These are phyloP conservation scores for Siphlonurus alternatus DNA, from an alignment of 2,888 invertebrate genomes.

Conservation along the genomic window DNA sequence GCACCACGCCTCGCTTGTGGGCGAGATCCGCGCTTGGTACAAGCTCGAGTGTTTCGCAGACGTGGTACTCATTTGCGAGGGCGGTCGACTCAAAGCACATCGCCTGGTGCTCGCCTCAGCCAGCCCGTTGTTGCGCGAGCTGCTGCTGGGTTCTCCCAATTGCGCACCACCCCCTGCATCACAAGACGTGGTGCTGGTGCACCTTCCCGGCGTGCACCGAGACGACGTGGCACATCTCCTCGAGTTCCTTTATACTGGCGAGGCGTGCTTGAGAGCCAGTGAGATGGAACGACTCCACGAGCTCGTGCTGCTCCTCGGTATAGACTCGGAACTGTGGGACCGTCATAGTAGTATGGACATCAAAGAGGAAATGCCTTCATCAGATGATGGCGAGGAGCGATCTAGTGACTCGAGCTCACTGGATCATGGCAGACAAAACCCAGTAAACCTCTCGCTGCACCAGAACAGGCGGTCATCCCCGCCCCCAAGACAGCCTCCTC, in stretches of 20 bases:
- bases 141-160: conserved; percentile 19
- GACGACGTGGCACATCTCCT: conserved; percentile 65
- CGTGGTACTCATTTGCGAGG: conserved; percentile 70
- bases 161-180: conserved; percentile 19
- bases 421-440: neutral
- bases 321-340: conserved; percentile 8
- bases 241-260: conserved; percentile 72
- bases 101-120: conserved; percentile 75
- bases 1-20: conserved; percentile 82
- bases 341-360: neutral
- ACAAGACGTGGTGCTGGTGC: conserved; percentile 50
- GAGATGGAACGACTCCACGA: conserved; percentile 6
- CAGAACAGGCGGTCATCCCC: neutral
- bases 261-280: conserved; percentile 39
- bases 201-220: conserved; percentile 67
- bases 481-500: neutral
- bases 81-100: conserved; percentile 63
- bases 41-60: conserved; percentile 73
- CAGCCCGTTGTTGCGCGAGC: conserved; percentile 63
- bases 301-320: conserved; percentile 5
- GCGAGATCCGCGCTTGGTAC: conserved; percentile 79
- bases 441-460: neutral
- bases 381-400: neutral
- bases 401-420: conserved; percentile 4
- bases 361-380: neutral